Evolutionary conservation across 2,888 invertebrate species (phyloP), one percentile per base, ranked within the genome.

Genomic region (Anodontia alba): DNA sequence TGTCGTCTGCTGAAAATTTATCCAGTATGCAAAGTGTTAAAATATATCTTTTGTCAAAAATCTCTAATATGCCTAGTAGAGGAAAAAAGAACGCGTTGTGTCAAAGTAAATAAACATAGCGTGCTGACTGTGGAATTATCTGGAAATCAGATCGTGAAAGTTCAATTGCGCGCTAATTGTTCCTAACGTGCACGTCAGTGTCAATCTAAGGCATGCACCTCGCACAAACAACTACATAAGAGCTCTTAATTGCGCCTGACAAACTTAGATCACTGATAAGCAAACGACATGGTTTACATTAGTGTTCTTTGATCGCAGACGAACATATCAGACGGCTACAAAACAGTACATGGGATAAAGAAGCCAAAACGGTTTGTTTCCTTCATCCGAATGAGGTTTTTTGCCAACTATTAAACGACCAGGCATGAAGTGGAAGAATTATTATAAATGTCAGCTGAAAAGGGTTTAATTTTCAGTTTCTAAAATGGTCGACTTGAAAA

Each of bases 131-230:
- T 62, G 23, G 62, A 62, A 29, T 29, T 33, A 62, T 62, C 62
- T 62, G 29, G 31, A 62, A 17, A 62, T 31, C 33, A 62, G 33
- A 62, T 62, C 62, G 62, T 62, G 62, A 62, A 62, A 62, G 62
- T 62, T 62, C 62, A 62, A 62, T 62, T 62, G 62, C 62, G 62
- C 62, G 62, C 62, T 62, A 62, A 62, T 62, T 62, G 62, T 62
- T 62, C 62, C 33, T 62, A 62, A 62, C 62, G 62, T 62, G 62
- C 62, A 31, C 62, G 62, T 62, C 62, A 62, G 62, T 62, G 62
- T 62, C 62, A 62, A 62, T 62, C 62, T 62, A 62, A 62, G 33
- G 62, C 62, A 62, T 62, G 62, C 62, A 62, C 62, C 62, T 62
- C 62, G 62, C 62, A 17, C 23, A 33, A 62, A 62, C 33, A 62